Evolutionary conservation across 2,888 invertebrate genomes (phyloP).

Genomic region (Drosophila demipolita): DNA sequence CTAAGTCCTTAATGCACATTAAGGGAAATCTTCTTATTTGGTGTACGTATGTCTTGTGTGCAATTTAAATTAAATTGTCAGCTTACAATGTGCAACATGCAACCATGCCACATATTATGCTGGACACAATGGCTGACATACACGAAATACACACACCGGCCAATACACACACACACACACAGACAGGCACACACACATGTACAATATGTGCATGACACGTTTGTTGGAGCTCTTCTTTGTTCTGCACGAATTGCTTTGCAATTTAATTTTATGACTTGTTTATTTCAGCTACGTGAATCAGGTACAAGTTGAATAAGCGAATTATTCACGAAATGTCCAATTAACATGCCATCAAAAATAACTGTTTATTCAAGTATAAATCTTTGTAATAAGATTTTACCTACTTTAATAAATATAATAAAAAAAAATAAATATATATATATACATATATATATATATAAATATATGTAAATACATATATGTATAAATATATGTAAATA

Average conservation of each 20-base stretch:
- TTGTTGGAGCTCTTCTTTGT: constrained; percentile 37
- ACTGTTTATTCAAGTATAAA: background rate
- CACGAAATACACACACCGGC: constrained; percentile 19
- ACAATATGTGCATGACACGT: constrained; percentile 49
- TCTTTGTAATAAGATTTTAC: background rate
- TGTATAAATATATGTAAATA: background rate
- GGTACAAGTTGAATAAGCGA: constrained; percentile 34
- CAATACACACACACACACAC: constrained; percentile 16
- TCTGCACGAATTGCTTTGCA: constrained; percentile 55
- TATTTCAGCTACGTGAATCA: constrained; percentile 46
- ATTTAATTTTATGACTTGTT: constrained; percentile 70
- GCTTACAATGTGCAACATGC: constrained; percentile 80
- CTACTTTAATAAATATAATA: background rate
- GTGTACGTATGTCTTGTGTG: constrained; percentile 63
- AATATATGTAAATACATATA: background rate
- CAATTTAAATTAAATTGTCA: constrained; percentile 81
- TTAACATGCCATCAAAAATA: constrained; percentile 17
- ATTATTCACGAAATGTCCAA: constrained; percentile 28
- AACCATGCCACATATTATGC: constrained; percentile 77
- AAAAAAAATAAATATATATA: background rate
- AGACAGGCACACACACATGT: background rate
- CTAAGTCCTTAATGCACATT: background rate
- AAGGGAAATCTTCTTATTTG: constrained; percentile 6
- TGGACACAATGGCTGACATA: constrained; percentile 65
- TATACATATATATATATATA: background rate